Base-by-base conservation (phyloP, 2,888 invertebrate species). In the Conistra vaccinii region DNA sequence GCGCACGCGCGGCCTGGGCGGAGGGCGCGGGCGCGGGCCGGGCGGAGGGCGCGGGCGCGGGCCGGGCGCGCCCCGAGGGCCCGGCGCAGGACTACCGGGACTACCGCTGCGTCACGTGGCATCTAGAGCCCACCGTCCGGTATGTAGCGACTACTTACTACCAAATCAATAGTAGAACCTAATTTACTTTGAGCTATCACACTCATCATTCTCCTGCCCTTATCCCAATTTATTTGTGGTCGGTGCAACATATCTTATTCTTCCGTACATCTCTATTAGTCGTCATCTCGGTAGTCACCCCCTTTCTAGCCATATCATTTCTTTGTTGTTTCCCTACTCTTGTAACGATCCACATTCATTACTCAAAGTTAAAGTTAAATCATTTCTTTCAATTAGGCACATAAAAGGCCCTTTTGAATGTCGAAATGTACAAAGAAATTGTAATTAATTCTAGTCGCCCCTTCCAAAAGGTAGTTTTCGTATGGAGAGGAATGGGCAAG, bases 121-220 rank as follows among this genome's bases (percentile, higher is more conserved):
- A 98, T 7, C 75, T 78, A 0, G 77, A 78, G 93, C 99, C 99
- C 32, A 99, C 99, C 57, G 66, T 65, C 9, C 14, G 63, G 63
- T 65, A 0, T 0, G 45, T 9, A 2, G 63, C 42, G 2, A 20
- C 26, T 45, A 23, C 63, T 23, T 26, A 23, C 26, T 39, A 1
- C 5, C 9, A 20, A 26, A 62, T 39, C 9, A 1, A 4, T 23
- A 12, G 3, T 60, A 23, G 14, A 61, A 35, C 35, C 7, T 61
- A 35, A 61, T 61, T 35, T 17, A 35, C 35, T 35, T 60, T 35
- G 4, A n/a, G n/a, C 35, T 14, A n/a, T 17, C 35, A 39, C 39
- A 7, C 14, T 32, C 14, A 35, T 14, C 14, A 12, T 60, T 60
- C 6, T 29, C 35, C 35, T 4, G 45, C 4, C 4, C 48, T 20